Base-by-base conservation (phyloP, 2,888 invertebrate species). In the Ecliptopera silaceata region DNA sequence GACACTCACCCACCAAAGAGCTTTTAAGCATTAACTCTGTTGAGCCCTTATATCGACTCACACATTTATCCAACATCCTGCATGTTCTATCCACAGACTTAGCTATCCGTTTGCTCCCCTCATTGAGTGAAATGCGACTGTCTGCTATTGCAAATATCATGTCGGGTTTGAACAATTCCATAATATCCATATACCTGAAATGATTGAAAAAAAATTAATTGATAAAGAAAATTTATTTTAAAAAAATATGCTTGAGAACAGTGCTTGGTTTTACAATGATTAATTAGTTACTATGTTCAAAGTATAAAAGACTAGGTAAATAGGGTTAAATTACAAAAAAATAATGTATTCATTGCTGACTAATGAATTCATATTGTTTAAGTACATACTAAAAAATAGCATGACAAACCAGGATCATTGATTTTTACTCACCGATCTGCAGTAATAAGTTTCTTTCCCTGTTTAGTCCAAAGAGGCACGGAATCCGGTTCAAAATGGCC, bases 81-180 rank as follows among this genome's bases (percentile, higher is more conserved):
- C 93, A 87, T 10, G 96, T 95, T 61, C 95, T 92, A 29, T 94
- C 93, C 0, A 96, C 93, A 3, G 97, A 93, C 80, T 97, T 97
- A 1, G 75, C 74, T 11, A 95, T 77, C 56, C 97, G 91, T 80
- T 97, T 98, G 45, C 90, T 88, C 0, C 94, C 89, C 74, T 96
- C 95, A 34, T 90, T 84, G 5, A 88, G 79, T 73, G 94, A 92
- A 38, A 95, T 95, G 69, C 95, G 95, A 34, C 94, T 94, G 92
- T 98, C 97, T 77, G 95, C 95, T 69, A 98, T 87, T 11, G 95
- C 93, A 78, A 96, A 94, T 85, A 96, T 96, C 75, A 96, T 93
- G 79, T 97, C 96, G 34, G 98, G 97, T 80, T 94, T 93, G 78
- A 95, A 95, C 20, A 92, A 82, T 85, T 97, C 95, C 65, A 97